Percentiles rank a stretch among this genome's conserved stretches.
Conservation (phyloP, 2,888 invertebrate genomes). For the Cecidostiba fungosa region DNA sequence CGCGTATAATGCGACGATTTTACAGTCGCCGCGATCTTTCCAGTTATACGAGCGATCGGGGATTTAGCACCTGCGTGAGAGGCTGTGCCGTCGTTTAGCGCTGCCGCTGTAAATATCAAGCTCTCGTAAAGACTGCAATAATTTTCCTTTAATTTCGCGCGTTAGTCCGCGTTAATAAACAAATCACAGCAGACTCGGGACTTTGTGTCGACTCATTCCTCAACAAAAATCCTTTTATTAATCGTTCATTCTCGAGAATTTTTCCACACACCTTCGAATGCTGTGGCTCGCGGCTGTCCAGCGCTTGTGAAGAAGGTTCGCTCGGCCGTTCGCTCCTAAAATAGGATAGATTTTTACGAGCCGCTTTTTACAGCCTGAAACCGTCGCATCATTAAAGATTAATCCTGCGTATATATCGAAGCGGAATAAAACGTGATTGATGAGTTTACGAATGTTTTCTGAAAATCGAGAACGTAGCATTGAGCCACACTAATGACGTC, state of each 20-base stretch:
- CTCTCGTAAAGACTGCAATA: slow-evolving; percentile 35
- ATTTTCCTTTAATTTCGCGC: slow-evolving; percentile 25
- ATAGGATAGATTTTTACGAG: slow-evolving; percentile 50
- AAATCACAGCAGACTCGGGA: not conserved
- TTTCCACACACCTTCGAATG: too few species aligned
- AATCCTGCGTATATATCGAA: slow-evolving; percentile 45
- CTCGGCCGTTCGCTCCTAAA: slow-evolving; percentile 14
- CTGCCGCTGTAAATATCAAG: slow-evolving; percentile 21
- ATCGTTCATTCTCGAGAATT: too few species aligned
- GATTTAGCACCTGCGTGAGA: slow-evolving; percentile 45
- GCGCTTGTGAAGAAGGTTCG: slow-evolving; percentile 14
- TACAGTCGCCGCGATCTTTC: too few species aligned
- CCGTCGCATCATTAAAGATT: slow-evolving; percentile 49
- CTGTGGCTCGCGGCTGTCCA: not conserved
- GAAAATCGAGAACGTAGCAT: slow-evolving; percentile 61
- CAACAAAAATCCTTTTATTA: not conserved
- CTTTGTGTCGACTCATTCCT: not conserved
- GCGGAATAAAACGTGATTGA: slow-evolving; percentile 58
- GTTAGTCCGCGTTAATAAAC: slow-evolving; percentile 16
- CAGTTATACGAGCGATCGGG: slow-evolving; percentile 38
- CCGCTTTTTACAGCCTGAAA: slow-evolving; percentile 47
- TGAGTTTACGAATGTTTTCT: slow-evolving; percentile 60
- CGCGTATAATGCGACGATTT: not conserved
- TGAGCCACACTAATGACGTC: too few species aligned
- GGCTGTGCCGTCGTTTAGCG: slow-evolving; percentile 4